Evolutionary conservation across 2,888 invertebrate species (phyloP), one percentile per base, ranked within the genome.

Genomic region (Epinotia ramella): DNA sequence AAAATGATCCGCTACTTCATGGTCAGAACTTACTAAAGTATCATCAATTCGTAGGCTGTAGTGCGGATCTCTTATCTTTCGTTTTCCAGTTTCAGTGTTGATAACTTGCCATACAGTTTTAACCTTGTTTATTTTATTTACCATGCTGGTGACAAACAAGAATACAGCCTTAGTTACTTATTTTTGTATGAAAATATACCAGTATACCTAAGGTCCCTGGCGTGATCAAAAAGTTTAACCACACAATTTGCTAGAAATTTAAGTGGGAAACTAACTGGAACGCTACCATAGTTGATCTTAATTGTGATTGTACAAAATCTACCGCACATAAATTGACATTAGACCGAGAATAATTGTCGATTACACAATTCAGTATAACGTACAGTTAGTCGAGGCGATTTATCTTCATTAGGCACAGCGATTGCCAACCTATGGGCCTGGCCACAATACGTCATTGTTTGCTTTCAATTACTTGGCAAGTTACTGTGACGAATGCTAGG

Each of bases 361-460:
- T 44, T 67, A 57, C 66, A 24, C 24, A 66, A 66, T 49, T 49
- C 33, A 13, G 33, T 16, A 13, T 5, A 28, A 60, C 6, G 12
- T 28, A 28, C 60, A 60, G 28, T n/a, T n/a, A n/a, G n/a, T 60
- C 16, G 56, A 46, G 18, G 0, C 59, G 69, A 69, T 69, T 69
- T 46, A 69, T 69, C 69, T 69, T 69, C 69, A 69, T 69, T 69
- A 69, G 56, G 11, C 5, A 9, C 65, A 49, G 24, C 49, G 65
- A 46, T 46, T 65, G 6, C 66, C 6, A 53, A 33, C 66, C 56
- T 44, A 18, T 33, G 18, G 68, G 68, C 69, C 12, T n/a, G 69
- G 69, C 20, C 69, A 69, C 69, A 69, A 69, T 69, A 69, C 69
- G 69, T 69, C 69, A 69, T 60, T 69, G 69, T 69, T 69, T 69